Conservation (phyloP, 2,797 vertebrate species). For the Threskiornis aethiopicus region DNA sequence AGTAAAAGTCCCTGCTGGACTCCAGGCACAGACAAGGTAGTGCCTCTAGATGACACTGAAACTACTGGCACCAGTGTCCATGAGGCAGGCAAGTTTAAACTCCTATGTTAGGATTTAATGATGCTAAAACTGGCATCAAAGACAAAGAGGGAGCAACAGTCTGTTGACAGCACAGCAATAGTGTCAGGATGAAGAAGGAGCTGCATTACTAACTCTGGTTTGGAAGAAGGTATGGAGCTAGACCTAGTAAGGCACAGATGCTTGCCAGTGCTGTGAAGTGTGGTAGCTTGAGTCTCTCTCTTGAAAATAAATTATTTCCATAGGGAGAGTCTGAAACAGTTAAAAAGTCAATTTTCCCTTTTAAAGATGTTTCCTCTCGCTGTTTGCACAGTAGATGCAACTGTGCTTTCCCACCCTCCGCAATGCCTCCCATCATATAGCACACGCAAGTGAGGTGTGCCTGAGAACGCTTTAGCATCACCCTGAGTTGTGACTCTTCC, state of each 20-base stretch:
- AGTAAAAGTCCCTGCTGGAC: not conserved
- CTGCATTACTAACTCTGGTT: not conserved
- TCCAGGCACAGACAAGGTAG: not conserved
- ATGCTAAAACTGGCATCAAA: not conserved
- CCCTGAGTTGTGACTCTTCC: not conserved
- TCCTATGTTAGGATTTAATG: not conserved
- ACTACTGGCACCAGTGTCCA: not conserved
- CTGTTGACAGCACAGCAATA: not conserved
- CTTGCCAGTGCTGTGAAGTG: not conserved
- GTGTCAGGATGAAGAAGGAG: not conserved
- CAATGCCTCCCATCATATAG: rapidly evolving
- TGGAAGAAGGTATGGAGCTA: not conserved
- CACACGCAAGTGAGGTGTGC: not conserved
- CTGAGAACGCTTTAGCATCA: not conserved
- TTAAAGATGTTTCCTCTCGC: not conserved
- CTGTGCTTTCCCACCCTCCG: not conserved
- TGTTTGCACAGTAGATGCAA: not conserved
- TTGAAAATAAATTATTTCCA: not conserved
- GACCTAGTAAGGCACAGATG: not conserved
- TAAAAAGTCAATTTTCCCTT: not conserved
- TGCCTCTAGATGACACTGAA: not conserved
- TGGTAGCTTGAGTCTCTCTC: not conserved
- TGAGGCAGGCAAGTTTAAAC: not conserved
- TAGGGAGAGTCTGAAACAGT: not conserved
- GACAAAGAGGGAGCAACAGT: not conserved